Evolutionary conservation across 2,888 invertebrate genomes (phyloP), one percentile per base, ranked within the genome.

Genomic region (Oligia fasciuncula): DNA sequence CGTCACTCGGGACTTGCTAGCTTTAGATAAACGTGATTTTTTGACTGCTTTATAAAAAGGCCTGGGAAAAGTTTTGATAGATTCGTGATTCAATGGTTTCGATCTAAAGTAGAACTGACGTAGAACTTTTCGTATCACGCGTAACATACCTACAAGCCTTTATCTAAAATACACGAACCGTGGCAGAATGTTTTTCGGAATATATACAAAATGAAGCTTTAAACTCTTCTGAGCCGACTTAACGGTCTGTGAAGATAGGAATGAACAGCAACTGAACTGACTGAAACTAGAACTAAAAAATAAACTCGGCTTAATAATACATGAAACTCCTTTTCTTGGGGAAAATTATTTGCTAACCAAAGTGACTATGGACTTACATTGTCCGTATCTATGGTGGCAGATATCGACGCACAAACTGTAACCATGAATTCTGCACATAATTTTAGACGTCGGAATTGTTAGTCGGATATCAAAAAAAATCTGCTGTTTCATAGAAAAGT

Each of bases 161-260:
- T 82, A 79, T 71, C 57, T 74, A 57, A 79, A 82, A 83, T 68
- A 83, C 65, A 57, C 62, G 73, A 70, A 54, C 23, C 23, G 51
- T 63, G 40, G 46, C 40, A 49, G 65, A 70, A 68, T 81, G 17
- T 74, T 77, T 74, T 74, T 68, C 35, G 19, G 66, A 72, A 63
- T 73, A 70, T 46, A 77, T 80, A 76, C 70, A 76, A 85, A 29
- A 83, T 71, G 62, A 63, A 54, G 46, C 43, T 49, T 43, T 65
- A 70, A 85, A 73, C 72, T 75, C 63, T 77, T 81, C 57, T 65
- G 46, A 73, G 67, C 67, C 6, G 70, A 73, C 63, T 79, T 85
- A 85, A 85, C 73, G 76, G 70, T 3, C 79, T 73, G 85, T 82
- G 63, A 82, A 85, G 83, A 85, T 85, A 82, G 46, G 60, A 67